Conservation (phyloP, 2,113 vertebrate genomes). For the Corvus hawaiiensis region DNA sequence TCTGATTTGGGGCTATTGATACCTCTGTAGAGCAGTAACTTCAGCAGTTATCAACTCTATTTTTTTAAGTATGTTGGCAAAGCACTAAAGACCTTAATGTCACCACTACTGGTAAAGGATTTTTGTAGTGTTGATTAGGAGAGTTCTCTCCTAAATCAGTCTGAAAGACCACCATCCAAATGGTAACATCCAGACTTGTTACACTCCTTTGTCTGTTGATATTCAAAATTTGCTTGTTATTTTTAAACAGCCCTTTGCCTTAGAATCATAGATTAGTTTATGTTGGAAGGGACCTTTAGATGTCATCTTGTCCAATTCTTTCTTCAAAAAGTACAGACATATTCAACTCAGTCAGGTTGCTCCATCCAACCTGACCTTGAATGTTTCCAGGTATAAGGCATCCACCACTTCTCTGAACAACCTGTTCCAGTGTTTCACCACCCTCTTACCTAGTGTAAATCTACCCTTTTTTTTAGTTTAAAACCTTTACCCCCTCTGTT, state of each 20-base stretch:
- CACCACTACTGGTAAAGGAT: background rate
- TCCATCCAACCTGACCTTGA: background rate
- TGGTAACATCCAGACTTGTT: background rate
- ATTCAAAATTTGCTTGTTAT: background rate
- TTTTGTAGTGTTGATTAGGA: background rate
- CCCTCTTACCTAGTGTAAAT: background rate
- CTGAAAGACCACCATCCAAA: background rate
- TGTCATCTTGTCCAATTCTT: background rate
- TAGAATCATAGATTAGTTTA: background rate
- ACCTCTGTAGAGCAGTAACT: background rate
- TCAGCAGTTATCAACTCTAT: background rate
- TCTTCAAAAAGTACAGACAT: background rate
- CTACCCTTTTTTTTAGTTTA: background rate
- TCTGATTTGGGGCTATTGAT: background rate
- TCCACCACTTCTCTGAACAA: background rate
- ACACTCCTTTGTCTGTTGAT: background rate
- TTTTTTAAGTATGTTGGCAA: background rate
- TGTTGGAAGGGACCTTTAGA: background rate
- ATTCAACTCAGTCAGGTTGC: background rate
- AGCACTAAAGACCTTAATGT: background rate
- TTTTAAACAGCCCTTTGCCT: background rate
- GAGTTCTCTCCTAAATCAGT: background rate
- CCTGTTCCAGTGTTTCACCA: background rate
- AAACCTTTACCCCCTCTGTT: background rate
- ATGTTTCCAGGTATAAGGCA: background rate